These are phyloP conservation scores for Marmota flaviventris DNA, from an alignment of 2,113 vertebrate genomes.

Conservation along the genomic window DNA sequence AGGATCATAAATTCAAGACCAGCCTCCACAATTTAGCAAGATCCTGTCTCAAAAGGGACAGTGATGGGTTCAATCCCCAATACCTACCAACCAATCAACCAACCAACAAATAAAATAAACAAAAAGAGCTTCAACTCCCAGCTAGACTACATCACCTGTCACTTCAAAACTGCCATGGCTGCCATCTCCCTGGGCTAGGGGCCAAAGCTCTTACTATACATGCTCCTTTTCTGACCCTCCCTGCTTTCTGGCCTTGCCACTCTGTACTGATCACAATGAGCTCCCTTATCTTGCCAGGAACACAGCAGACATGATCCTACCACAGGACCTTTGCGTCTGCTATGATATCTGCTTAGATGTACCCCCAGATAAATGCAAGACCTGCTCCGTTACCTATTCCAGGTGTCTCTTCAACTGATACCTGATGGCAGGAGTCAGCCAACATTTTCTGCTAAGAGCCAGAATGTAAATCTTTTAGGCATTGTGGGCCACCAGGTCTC, in stretches of 20 bases:
- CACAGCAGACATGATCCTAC: not conserved
- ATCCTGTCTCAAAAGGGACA: too few relatives aligned
- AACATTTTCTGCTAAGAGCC: not conserved
- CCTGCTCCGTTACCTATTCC: not conserved
- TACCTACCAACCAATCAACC: too few relatives aligned
- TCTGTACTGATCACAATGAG: not conserved
- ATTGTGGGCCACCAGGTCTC: not conserved
- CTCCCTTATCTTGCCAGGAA: not conserved
- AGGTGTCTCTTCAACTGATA: not conserved
- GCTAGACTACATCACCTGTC: not conserved
- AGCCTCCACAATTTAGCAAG: too few relatives aligned
- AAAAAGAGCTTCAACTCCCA: not conserved
- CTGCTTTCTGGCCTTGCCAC: not conserved
- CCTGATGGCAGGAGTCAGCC: not conserved
- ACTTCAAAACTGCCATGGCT: not conserved
- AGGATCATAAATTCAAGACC: too few relatives aligned
- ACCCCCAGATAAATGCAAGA: not conserved
- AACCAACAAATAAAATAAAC: too few relatives aligned
- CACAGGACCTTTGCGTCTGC: not conserved
- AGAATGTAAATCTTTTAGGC: not conserved
- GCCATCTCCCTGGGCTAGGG: not conserved
- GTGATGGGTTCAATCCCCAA: too few relatives aligned
- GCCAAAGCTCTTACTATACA: not conserved
- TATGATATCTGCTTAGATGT: not conserved
- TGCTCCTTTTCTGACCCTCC: not conserved